Base-by-base conservation (phyloP, 2,113 vertebrate genomes). In the Lethenteron reissneri region DNA sequence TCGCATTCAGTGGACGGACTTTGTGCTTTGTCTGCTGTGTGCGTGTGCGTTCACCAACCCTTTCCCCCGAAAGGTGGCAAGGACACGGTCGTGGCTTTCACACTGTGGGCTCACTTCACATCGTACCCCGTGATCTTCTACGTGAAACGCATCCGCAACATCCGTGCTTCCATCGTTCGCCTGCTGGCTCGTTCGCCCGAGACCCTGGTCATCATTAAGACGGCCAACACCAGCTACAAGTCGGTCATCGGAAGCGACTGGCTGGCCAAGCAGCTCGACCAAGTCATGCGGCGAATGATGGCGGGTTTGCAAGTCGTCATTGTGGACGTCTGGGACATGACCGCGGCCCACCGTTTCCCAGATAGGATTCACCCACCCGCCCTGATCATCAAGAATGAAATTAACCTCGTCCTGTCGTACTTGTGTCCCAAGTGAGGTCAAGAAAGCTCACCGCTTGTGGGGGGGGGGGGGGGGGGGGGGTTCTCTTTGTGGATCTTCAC, bases 311-410 rank as follows among this genome's bases (percentile, higher is more conserved):
- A 1, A 1, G 76, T 79, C 58, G 75, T 77, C 68, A 74, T 76
- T 62, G 71, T 78, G 73, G 78, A 78, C 0, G 76, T 75, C 5
- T 79, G 79, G 79, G 74, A 77, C 10, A 79, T 78, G 75, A 77
- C 75, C 41, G 75, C 75, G 69, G 76, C 76, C 70, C 72, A 78
- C 73, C 71, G 13, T 5, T 2, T 75, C 21, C 76, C 76, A 0
- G 75, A 76, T 69, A 15, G 58, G 70, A 74, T 77, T 72, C 75
- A 78, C 59, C 76, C 74, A 1, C 8, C 2, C 19, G 13, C 17
- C 12, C 41, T 73, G 11, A 68, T 77, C 2, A 15, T 79, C 17
- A n/a, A 13, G 9, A 78, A 72, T 1, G 74, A 77, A 70, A 73
- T 79, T 56, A 60, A 74, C 11, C 11, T 75, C 11, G 70, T 76